A percentile compares a stretch with the other conserved stretches of the same genome.
Conservation (phyloP, 2,888 invertebrate genomes). For the Thereva unica region DNA sequence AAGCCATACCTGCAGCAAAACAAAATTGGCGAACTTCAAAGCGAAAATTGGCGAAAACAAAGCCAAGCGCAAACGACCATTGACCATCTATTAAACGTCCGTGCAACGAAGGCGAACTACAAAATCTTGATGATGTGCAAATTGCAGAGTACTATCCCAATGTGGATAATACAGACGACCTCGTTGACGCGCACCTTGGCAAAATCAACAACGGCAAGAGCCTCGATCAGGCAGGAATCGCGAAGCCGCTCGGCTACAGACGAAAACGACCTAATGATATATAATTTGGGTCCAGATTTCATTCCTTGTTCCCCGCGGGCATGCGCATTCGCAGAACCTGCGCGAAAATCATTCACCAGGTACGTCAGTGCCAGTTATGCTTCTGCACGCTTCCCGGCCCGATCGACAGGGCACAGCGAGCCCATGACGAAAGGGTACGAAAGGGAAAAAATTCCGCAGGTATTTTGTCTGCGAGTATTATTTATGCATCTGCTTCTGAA, state of each 20-base stretch:
- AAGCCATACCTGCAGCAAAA: no score
- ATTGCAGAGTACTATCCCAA: conserved; percentile 32
- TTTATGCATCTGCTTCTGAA: background rate
- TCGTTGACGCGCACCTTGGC: no score
- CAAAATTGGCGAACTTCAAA: no score
- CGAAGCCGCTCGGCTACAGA: background rate
- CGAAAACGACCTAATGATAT: conserved; percentile 30
- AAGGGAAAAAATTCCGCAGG: background rate
- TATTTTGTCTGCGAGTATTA: background rate
- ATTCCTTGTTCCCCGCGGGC: conserved; percentile 32
- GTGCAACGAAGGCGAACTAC: conserved; percentile 9
- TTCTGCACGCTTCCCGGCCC: no score
- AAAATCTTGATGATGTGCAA: conserved; percentile 37
- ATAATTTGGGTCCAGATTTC: conserved; percentile 26
- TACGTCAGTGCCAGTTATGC: no score
- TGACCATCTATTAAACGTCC: no score
- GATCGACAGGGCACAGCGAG: no score
- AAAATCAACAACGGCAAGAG: no score
- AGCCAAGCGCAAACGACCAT: no score
- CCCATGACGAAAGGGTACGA: background rate
- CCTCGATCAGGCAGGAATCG: no score
- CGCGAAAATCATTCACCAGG: no score
- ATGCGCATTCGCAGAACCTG: background rate
- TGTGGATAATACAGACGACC: background rate
- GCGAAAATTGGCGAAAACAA: no score